Percentiles rank a stretch among this genome's conserved stretches.
These are phyloP conservation scores for Peromyscus californicus DNA, from an alignment of 2,113 vertebrate genomes.

Conservation along the genomic window DNA sequence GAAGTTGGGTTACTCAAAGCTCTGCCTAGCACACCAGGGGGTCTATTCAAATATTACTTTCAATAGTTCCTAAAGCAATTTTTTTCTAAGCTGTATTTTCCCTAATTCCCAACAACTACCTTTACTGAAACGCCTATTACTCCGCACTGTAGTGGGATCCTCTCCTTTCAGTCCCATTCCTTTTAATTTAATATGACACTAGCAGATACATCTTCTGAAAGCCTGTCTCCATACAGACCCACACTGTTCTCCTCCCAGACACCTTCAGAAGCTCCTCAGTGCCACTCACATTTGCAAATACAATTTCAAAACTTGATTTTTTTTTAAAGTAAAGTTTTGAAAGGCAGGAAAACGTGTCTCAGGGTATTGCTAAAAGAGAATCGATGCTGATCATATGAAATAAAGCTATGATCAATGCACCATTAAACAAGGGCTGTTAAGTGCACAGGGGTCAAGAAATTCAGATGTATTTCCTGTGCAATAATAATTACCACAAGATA, in stretches of 20 bases:
- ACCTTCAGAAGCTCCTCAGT: background rate
- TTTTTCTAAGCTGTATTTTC: background rate
- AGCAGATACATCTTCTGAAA: background rate
- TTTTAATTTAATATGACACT: background rate
- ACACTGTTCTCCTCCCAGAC: background rate
- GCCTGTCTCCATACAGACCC: background rate
- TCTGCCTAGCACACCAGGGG: background rate
- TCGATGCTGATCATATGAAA: slow-evolving; percentile 59
- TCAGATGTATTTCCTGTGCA: slow-evolving; percentile 60
- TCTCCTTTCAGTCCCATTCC: background rate
- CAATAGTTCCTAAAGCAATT: slow-evolving; percentile 37
- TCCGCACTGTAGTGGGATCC: background rate
- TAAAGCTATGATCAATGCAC: slow-evolving; percentile 63
- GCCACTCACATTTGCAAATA: slow-evolving; percentile 38
- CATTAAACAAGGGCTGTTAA: slow-evolving; percentile 70
- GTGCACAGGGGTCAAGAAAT: slow-evolving; percentile 65
- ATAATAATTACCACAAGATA: slow-evolving; percentile 76
- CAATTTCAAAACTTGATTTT: slow-evolving; percentile 64
- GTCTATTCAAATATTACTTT: background rate
- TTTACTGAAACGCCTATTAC: slow-evolving; percentile 11
- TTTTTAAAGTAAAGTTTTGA: slow-evolving; percentile 59
- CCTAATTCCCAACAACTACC: background rate
- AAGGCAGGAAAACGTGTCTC: slow-evolving; percentile 55
- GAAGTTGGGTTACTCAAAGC: background rate
- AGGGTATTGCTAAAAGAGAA: slow-evolving; percentile 53